Conservation (phyloP, 2,113 vertebrate genomes). For the Neolamprologus toae region DNA sequence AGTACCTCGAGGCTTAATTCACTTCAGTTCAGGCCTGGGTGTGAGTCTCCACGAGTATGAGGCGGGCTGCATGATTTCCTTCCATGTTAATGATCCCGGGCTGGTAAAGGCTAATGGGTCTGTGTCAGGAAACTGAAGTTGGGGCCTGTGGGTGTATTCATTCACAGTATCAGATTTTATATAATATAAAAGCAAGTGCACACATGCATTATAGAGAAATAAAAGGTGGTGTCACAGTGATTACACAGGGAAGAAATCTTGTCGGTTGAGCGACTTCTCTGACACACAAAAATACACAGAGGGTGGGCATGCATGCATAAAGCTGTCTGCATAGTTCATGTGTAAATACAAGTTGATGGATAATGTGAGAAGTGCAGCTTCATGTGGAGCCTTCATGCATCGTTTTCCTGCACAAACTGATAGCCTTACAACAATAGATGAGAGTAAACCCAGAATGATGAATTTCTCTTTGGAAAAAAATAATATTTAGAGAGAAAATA, state of each 20-base stretch:
- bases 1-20: background rate
- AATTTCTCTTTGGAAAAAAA: background rate
- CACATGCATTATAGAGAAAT: background rate
- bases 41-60: background rate
- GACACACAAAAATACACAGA: background rate
- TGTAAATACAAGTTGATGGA: conserved; percentile 7
- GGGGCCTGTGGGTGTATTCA: background rate
- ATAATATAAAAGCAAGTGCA: background rate
- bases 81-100: background rate
- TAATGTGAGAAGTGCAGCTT: background rate
- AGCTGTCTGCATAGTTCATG: background rate
- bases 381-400: background rate
- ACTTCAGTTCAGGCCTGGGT: background rate
- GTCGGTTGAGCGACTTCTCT: background rate
- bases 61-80: background rate
- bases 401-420: background rate
- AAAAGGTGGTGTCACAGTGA: background rate
- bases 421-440: background rate
- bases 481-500: background rate
- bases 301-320: background rate
- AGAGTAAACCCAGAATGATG: background rate
- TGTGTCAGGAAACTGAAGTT: background rate
- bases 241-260: background rate
- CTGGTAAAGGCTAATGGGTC: background rate
- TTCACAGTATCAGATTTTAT: background rate